These are phyloP conservation scores for Hemibagrus wyckioides DNA, from an alignment of 2,113 vertebrate genomes.

Conservation along the genomic window DNA sequence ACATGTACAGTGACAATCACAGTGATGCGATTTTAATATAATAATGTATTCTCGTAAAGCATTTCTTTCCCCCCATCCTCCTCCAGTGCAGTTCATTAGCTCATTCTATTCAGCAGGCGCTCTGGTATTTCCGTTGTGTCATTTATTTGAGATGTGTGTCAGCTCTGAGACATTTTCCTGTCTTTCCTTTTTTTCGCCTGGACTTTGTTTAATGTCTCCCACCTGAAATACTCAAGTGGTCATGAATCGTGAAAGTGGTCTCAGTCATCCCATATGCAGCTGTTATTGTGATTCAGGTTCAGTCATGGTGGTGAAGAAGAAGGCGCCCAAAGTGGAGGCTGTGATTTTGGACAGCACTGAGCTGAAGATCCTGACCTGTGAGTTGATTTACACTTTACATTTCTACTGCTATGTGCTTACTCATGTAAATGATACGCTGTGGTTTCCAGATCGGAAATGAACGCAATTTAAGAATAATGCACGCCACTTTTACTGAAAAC, in stretches of 20 bases:
- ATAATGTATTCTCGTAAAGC: not conserved
- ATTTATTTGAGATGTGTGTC: not conserved
- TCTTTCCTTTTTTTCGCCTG: not conserved
- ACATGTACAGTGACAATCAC: no score
- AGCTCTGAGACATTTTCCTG: not conserved
- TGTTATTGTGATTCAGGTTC: constrained; percentile 40
- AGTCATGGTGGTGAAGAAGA: constrained; percentile 93
- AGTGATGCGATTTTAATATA: not conserved
- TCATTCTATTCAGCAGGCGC: not conserved
- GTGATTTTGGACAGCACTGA: constrained; percentile 75
- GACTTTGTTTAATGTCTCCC: not conserved
- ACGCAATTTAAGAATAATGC: not conserved
- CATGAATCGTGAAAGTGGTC: not conserved
- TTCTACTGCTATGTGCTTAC: not conserved
- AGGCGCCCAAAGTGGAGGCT: constrained; percentile 79
- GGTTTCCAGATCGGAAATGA: no score
- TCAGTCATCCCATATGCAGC: not conserved
- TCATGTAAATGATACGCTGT: not conserved
- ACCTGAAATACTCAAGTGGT: not conserved
- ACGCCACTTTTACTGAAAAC: not conserved
- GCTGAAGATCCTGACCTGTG: constrained; percentile 79
- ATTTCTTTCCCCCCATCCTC: not conserved
- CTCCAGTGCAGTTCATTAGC: not conserved
- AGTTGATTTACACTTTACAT: not conserved
- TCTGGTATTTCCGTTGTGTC: not conserved